Conservation (phyloP, 2,113 vertebrate species). For the Argyrosomus japonicus region DNA sequence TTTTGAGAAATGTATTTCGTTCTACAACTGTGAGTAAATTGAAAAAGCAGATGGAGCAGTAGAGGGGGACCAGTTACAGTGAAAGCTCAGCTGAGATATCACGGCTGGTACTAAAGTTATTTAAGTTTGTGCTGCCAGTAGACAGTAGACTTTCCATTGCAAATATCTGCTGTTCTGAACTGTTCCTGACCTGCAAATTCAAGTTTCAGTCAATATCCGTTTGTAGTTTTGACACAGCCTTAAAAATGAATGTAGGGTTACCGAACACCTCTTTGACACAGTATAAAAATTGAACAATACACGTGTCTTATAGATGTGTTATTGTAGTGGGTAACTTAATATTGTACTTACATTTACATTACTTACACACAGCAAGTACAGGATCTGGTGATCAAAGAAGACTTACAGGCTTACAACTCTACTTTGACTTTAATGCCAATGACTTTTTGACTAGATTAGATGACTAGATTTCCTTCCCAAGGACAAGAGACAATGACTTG, state of each 20-base stretch:
- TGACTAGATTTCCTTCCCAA: no score
- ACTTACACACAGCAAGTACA: no score
- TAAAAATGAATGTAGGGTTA: neutral
- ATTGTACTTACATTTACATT: no score
- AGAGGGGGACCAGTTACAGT: neutral
- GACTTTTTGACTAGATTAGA: no score
- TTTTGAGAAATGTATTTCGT: constrained; percentile 13
- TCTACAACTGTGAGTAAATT: constrained; percentile 18
- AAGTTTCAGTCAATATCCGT: neutral
- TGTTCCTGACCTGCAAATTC: neutral
- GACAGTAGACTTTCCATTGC: neutral
- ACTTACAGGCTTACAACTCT: no score
- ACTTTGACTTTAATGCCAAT: no score
- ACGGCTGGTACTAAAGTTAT: neutral
- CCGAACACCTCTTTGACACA: no score
- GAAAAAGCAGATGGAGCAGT: constrained; percentile 24
- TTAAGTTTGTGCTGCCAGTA: constrained; percentile 15
- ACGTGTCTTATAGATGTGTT: no score
- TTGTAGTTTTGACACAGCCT: neutral
- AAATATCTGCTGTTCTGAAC: neutral
- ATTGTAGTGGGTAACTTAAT: no score
- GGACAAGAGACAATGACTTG: neutral
- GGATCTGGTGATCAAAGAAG: no score
- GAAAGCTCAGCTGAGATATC: constrained; percentile 13
- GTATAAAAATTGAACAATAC: no score